A percentile compares a stretch with the other conserved stretches of the same genome.
Conservation (phyloP, 1,140 invertebrate genomes). For the Drosophila tani region DNA sequence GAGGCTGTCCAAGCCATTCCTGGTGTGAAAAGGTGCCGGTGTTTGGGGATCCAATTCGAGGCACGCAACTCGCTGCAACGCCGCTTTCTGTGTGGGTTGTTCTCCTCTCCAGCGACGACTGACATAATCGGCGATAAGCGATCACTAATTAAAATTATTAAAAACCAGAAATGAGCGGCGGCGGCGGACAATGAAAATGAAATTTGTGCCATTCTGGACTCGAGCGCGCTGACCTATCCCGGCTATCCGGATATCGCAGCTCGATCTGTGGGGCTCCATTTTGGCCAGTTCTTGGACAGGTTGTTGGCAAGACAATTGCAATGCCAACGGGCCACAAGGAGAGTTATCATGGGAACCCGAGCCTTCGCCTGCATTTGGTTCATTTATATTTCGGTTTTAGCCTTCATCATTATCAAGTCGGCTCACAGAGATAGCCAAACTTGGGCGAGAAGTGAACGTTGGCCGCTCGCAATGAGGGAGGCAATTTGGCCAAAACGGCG, state of each 20-base stretch:
- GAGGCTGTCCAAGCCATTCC: constrained; percentile 29
- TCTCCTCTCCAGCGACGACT: constrained; percentile 38
- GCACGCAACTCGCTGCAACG: constrained; percentile 56
- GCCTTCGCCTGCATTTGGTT: constrained; percentile 28
- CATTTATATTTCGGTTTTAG: constrained; percentile 48
- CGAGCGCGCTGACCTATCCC: constrained; percentile 17
- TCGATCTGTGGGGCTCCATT: constrained; percentile 62
- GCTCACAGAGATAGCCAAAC: constrained; percentile 71
- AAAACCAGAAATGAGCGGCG: constrained; percentile 47
- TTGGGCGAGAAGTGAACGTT: constrained; percentile 47
- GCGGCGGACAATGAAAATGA: constrained; percentile 67
- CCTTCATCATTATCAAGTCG: constrained; percentile 75
- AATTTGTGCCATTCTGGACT: constrained; percentile 71
- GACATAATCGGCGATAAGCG: constrained; percentile 77
- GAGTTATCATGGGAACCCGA: constrained; percentile 75
- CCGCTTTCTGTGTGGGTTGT: constrained; percentile 35
- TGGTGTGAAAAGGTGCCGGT: constrained; percentile 50
- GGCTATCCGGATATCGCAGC: constrained; percentile 46
- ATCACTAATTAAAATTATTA: constrained; percentile 81
- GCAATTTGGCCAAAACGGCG: constrained; percentile 44
- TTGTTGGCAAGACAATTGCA: constrained; percentile 81
- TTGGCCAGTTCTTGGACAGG: constrained; percentile 71
- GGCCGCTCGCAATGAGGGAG: constrained; percentile 67
- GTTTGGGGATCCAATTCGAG: constrained; percentile 41
- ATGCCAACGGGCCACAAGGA: constrained; percentile 17